A percentile compares a stretch with the other conserved stretches of the same genome.
Evolutionary conservation across 2,888 invertebrate species (phyloP).

Genomic region (Petrolisthes cinctipes): DNA sequence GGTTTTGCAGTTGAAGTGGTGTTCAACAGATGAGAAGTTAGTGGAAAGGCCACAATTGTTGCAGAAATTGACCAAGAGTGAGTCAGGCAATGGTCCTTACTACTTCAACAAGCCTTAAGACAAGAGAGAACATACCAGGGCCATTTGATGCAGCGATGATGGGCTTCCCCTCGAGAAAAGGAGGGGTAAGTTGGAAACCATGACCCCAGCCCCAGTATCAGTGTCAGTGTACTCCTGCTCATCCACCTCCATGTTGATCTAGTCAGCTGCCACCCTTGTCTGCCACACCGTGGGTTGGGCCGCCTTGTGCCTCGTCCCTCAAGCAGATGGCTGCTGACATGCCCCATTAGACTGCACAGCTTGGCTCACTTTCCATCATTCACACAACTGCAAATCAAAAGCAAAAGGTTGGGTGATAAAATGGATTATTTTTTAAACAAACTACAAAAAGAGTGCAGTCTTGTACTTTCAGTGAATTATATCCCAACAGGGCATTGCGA

Average conservation of each 20-base stretch:
- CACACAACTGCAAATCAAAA: background rate
- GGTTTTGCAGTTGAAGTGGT: too few relatives aligned
- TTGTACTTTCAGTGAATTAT: too few relatives aligned
- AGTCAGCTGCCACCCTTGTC: background rate
- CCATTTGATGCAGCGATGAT: constrained; percentile 39
- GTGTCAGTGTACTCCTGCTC: constrained; percentile 36
- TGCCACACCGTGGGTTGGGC: background rate
- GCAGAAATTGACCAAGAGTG: too few relatives aligned
- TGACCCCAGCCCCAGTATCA: constrained; percentile 50
- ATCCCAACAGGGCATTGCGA: too few relatives aligned
- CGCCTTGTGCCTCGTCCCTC: constrained; percentile 7
- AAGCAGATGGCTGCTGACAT: too few relatives aligned
- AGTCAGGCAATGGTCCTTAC: too few relatives aligned
- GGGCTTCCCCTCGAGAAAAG: constrained; percentile 57
- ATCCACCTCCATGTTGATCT: constrained; percentile 29
- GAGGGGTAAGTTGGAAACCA: constrained; percentile 64
- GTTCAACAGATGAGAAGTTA: too few relatives aligned
- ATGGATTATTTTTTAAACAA: too few relatives aligned
- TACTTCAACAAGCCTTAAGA: too few relatives aligned
- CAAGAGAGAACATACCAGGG: background rate
- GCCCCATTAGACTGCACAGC: background rate
- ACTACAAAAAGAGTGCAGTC: too few relatives aligned
- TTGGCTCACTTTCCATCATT: background rate
- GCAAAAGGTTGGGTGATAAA: too few relatives aligned
- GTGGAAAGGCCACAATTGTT: too few relatives aligned